Conservation (phyloP, 2,113 vertebrate species). For the Gavialis gangeticus region DNA sequence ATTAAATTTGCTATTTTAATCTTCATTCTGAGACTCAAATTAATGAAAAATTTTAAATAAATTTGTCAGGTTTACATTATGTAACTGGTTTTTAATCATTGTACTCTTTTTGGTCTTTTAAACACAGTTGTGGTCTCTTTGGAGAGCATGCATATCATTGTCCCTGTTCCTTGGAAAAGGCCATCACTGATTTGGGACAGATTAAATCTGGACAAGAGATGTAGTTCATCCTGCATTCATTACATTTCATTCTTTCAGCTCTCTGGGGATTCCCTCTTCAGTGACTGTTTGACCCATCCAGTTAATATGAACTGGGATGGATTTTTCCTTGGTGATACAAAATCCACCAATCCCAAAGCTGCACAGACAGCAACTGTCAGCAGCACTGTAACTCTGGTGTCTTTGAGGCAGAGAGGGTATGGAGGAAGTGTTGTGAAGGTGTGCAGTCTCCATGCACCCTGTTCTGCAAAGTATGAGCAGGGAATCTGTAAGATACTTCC, state of each 20-base stretch:
- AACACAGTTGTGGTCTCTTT: no score
- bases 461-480: neutral
- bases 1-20: neutral
- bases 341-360: no score
- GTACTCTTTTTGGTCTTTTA: neutral
- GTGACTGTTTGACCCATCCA: neutral
- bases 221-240: neutral
- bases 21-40: neutral
- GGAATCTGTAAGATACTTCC: no score
- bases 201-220: no score
- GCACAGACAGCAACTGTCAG: neutral
- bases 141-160: no score
- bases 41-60: neutral
- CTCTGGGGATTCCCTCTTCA: rapidly evolving
- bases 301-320: neutral
- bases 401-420: neutral
- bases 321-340: neutral
- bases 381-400: neutral
- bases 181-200: no score
- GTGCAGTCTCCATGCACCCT: neutral
- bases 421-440: neutral
- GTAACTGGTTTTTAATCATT: neutral
- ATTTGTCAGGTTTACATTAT: neutral
- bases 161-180: no score
- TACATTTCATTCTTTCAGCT: neutral